These are phyloP conservation scores for Mohoua ochrocephala DNA, from an alignment of 2,113 vertebrate species.

Conservation along the genomic window DNA sequence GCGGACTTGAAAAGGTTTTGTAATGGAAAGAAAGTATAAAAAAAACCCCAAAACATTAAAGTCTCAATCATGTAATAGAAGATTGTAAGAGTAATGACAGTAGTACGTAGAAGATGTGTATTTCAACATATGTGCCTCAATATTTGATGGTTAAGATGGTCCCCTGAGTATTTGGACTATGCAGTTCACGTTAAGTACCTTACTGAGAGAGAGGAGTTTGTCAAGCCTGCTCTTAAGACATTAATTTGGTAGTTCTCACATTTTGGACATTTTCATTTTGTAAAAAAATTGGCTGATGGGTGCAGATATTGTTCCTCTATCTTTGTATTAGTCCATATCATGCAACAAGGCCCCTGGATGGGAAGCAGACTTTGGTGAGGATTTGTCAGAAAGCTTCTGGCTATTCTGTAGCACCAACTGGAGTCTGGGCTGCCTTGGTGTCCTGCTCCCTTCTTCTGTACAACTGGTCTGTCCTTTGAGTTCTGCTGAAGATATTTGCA, in stretches of 20 bases:
- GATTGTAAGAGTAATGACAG: background rate
- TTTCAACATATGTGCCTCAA: background rate
- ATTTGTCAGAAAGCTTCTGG: background rate
- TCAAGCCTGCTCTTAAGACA: background rate
- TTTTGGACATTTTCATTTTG: background rate
- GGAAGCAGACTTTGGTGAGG: background rate
- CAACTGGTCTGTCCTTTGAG: background rate
- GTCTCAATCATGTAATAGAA: background rate
- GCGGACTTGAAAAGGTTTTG: background rate
- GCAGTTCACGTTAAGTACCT: background rate
- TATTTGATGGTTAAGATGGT: background rate
- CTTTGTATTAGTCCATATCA: accelerated
- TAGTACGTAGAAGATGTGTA: background rate
- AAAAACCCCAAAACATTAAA: accelerated
- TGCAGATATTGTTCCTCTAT: background rate
- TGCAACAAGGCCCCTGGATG: background rate
- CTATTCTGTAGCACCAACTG: background rate
- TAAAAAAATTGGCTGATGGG: background rate
- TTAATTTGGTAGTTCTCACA: background rate
- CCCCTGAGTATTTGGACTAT: background rate
- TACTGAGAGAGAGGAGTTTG: background rate
- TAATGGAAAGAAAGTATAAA: background rate
- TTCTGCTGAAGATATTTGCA: background rate
- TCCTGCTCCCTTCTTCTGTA: background rate
- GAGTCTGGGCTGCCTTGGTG: background rate